Conservation (phyloP, 2,888 invertebrate species). For the Drosophila macrospina region DNA sequence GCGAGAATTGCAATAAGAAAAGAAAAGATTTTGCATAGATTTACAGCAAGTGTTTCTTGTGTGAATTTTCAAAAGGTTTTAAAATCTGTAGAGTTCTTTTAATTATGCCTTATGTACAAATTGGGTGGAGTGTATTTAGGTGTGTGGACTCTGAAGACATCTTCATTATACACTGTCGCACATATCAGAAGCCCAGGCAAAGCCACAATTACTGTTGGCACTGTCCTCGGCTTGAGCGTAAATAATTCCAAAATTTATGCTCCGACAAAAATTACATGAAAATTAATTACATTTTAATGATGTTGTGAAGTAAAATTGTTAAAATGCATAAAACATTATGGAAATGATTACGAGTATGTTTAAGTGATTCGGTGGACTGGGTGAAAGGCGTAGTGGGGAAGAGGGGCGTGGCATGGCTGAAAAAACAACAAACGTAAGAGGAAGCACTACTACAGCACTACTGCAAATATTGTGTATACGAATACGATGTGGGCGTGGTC, state of each 20-base stretch:
- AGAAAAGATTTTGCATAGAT: slow-evolving; percentile 63
- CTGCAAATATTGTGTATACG: slow-evolving; percentile 39
- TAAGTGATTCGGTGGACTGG: slow-evolving; percentile 32
- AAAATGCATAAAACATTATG: slow-evolving; percentile 62
- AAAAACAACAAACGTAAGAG: slow-evolving; percentile 53
- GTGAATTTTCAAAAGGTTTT: slow-evolving; percentile 19
- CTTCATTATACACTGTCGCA: slow-evolving; percentile 82
- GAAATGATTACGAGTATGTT: slow-evolving; percentile 48
- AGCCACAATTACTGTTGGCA: slow-evolving; percentile 71
- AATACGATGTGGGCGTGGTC: slow-evolving; percentile 36
- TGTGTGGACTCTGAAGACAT: slow-evolving; percentile 38
- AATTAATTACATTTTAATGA: slow-evolving; percentile 79
- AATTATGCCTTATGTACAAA: slow-evolving; percentile 61
- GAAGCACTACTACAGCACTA: slow-evolving; percentile 63
- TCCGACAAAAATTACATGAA: slow-evolving; percentile 84
- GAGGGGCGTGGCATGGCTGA: slow-evolving; percentile 31
- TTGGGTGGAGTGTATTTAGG: slow-evolving; percentile 37
- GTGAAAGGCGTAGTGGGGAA: slow-evolving; percentile 1
- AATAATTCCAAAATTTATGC: slow-evolving; percentile 85
- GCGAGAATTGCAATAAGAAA: slow-evolving; percentile 50
- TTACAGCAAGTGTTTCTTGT: slow-evolving; percentile 59
- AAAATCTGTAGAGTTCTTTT: slow-evolving; percentile 3
- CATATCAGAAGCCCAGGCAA: slow-evolving; percentile 83
- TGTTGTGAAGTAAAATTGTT: slow-evolving; percentile 61
- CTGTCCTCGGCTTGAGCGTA: slow-evolving; percentile 80